Evolutionary conservation across 2,888 invertebrate genomes (phyloP), one percentile per base, ranked within the genome.

Genomic region (Seladonia tumulorum): DNA sequence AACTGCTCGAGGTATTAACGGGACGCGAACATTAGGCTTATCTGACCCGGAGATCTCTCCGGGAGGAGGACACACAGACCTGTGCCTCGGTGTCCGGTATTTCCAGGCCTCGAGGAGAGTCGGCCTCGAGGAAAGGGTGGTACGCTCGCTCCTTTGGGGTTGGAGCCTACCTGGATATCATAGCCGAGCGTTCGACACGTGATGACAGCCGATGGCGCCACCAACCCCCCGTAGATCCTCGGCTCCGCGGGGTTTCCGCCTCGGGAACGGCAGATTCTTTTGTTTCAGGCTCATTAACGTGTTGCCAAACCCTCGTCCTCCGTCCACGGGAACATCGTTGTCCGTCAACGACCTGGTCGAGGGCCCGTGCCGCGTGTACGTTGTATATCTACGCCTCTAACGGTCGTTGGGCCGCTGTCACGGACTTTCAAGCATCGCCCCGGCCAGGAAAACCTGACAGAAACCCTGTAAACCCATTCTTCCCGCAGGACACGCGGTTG

Each of bases 181-280:
- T 92, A 90, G 90, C 90, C 85, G 76, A 88, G 83, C 88, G 79
- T 91, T 90, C 92, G 94, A 93, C 94, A 94, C 94, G 94, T 94
- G 95, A 95, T 94, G 95, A 95, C 95, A 95, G 94, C 94, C 93
- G 93, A 90, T 94, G 95, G 95, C 95, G 95, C 94, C 95, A 94
- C 93, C 92, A 91, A 93, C 94, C 95, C 95, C 95, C 95, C 90
- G 94, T 90, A 92, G 94, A 92, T 93, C 78, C 86, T 80, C 81
- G 82, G 85, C 93, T 79, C 94, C 85, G 91, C 94, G 90, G 94
- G 92, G 91, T 91, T 90, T 81, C 86, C 79, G 85, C 88, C 87
- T 90, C 88, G 90, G 90, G 88, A 12, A 85, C 89, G 85, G 87
- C 89, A 90, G 92, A 93, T 94, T 94, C 94, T 94, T 95, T 95